Percentiles rank a stretch among this genome's conserved stretches.
These are phyloP conservation scores for Myotis lucifugus DNA, from an alignment of 2,113 vertebrate species.

Conservation along the genomic window DNA sequence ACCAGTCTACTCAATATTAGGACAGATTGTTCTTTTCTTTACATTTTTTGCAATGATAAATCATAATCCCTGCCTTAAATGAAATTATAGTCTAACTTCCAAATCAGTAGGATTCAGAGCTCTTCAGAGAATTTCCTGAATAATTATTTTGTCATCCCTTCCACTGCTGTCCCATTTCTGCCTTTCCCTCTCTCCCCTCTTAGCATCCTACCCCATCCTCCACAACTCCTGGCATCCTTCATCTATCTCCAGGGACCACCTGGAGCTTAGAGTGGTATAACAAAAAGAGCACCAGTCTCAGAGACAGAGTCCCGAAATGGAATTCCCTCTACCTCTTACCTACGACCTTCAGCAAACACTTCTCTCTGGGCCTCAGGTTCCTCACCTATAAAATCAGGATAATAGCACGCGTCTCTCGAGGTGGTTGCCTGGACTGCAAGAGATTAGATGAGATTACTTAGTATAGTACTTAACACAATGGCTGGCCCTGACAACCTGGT, in stretches of 20 bases:
- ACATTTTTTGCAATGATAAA: neutral
- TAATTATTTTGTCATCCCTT: neutral
- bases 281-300: neutral
- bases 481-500: neutral
- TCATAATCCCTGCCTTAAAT: neutral
- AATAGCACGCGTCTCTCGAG: neutral
- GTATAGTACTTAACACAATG: neutral
- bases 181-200: neutral
- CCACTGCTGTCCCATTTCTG: neutral
- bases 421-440: neutral
- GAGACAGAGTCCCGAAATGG: neutral
- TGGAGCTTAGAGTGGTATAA: neutral
- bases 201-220: neutral
- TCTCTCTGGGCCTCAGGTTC: neutral
- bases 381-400: neutral
- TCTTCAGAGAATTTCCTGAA: neutral
- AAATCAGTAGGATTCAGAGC: neutral
- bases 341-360: neutral
- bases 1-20: neutral
- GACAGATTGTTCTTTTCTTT: constrained; percentile 14
- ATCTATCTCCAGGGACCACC: neutral
- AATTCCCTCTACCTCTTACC: neutral
- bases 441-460: neutral
- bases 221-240: neutral
- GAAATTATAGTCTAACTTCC: neutral